Evolutionary conservation across 2,797 vertebrate genomes (phyloP).

Genomic region (Enoplosus armatus): DNA sequence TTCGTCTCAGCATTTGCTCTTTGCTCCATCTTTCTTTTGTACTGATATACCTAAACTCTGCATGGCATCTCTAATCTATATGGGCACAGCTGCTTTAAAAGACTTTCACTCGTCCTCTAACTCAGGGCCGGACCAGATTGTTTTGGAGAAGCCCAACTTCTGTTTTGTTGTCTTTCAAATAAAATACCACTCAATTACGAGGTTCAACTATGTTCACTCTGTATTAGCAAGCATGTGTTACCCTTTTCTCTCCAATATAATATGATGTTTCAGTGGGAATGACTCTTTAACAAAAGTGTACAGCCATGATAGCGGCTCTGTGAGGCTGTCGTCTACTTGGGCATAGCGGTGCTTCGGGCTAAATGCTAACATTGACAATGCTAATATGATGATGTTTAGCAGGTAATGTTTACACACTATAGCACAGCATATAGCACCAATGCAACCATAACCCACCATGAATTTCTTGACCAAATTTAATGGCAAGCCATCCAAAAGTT

Average conservation of each 20-base stretch:
- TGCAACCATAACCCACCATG: neutral
- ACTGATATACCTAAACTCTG: constrained; percentile 44
- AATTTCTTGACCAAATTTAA: neutral
- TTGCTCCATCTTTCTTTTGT: constrained; percentile 10
- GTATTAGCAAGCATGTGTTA: neutral
- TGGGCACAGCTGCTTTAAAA: constrained; percentile 58
- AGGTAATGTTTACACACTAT: neutral
- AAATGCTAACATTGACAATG: neutral
- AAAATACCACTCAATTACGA: constrained; percentile 1
- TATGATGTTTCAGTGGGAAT: neutral
- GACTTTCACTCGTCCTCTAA: constrained; percentile 31
- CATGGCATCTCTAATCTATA: constrained; percentile 57
- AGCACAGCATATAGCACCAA: neutral
- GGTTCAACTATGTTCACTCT: neutral
- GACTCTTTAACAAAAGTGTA: neutral
- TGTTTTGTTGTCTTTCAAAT: constrained; percentile 18
- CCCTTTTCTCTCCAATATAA: neutral
- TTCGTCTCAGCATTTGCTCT: constrained; percentile 18
- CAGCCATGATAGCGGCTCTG: neutral
- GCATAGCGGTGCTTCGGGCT: neutral
- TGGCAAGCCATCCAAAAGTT: neutral
- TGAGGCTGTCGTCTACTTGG: neutral
- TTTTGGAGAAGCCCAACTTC: constrained; percentile 14
- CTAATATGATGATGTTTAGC: neutral
- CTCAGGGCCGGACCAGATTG: neutral